Evolutionary conservation across 1,140 invertebrate genomes (phyloP), one percentile per base, ranked within the genome.

Genomic region (Monochamus saltuarius): DNA sequence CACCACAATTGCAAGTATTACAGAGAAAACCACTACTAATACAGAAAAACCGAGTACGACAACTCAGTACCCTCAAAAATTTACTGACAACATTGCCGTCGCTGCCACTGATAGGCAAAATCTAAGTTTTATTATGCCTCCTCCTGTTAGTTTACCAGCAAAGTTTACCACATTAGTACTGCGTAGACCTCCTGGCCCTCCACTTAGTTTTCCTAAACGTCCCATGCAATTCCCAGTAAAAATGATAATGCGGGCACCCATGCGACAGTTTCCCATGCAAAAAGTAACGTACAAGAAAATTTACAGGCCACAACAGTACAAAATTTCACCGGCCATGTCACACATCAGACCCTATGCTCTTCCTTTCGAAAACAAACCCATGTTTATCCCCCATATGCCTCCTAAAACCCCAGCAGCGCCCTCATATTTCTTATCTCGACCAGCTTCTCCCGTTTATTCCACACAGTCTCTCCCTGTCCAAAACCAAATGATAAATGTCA

Each of bases 1-100:
- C 56, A 56, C 60, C 13, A 58, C 53, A 45, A 40, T 45, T 57
- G 36, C 42, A 45, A 50, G 29, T 13, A 39, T 16, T 7, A 58
- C 47, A 6, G 42, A 42, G 34, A 17, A 40, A 43, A 43, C 42
- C 10, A 59, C 57, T 57, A 56, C 46, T 45, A 45, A 46, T 56
- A 38, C 47, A 29, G 52, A 49, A 42, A 55, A 19, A 22, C 29
- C 57, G 17, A 50, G 11, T 16, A 45, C 46, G 16, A 54, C 49
- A 34, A 13, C 10, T 47, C 35, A 51, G 8, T 34, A 34, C 42
- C 10, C 7, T 19, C 14, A 34, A 35, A n/a, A 39, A 47, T 14
- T 38, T 47, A 13, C n/a, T 4, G 29, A 50, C 40, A 39, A 54
- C n/a, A 34, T 43, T 39, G 38, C 47, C 16, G 14, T 47, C 16